Base-by-base conservation (phyloP, 2,888 invertebrate species). In the Caenorhabditis sp. region DNA sequence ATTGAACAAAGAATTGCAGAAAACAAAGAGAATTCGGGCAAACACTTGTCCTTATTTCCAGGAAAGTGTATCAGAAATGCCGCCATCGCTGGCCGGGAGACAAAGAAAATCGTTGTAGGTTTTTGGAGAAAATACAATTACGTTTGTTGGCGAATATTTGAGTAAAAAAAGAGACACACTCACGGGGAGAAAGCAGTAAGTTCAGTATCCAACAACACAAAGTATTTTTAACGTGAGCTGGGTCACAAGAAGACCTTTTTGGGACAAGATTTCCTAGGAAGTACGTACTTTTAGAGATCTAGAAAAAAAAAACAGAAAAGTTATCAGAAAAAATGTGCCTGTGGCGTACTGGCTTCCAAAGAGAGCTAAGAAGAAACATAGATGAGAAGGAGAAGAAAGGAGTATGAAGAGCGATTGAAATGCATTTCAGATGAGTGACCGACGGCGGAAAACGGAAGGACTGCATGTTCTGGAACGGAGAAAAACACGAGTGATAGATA, bases 351-450 rank as follows among this genome's bases (percentile, higher is more conserved):
- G 6, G 5, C 32, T 17, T 6, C 32, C 20, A 2, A 32, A 52
- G 20, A 13, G 15, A 39, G 32, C 35, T 24, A 32, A 22, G 27
- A 41, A 56, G 56, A n/a, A n/a, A 56, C 55, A 66, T 66, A 46
- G 50, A 55, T 32, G 39, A 59, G 43, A 13, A 39, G 39, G 52
- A 62, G 45, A 37, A 27, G 56, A 61, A 58, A 59, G 43, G 52
- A 50, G 62, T 63, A 56, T 72, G 62, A 72, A 62, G 58, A 62
- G 63, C 63, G 56, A 72, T 72, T 63, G 62, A 63, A 72, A 72
- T 72, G 72, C 72, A 72, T 72, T 72, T 72, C 72, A 63, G 72
- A 72, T 72, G 72, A 72, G 72, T 70, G 59, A 52, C 70, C 59
- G 59, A 53, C 58, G 30, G 7, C 56, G 22, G 39, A 37, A 32